Conservation (phyloP, 1,140 invertebrate species). For the Elysia chlorotica region DNA sequence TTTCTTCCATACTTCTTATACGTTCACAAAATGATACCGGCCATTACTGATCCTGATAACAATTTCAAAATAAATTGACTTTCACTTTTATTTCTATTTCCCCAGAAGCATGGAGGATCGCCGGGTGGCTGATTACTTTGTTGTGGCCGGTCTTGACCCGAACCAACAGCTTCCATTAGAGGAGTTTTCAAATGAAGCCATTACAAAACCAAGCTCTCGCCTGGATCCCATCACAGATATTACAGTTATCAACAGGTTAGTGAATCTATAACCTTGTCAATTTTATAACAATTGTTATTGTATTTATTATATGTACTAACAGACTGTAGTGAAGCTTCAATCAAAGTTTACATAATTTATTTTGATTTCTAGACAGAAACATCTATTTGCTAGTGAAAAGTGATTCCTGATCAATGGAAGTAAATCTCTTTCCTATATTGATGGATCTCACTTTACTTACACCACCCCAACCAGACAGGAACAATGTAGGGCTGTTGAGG, state of each 20-base stretch:
- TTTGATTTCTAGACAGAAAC: too few relatives aligned
- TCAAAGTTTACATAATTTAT: too few relatives aligned
- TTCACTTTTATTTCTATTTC: background rate
- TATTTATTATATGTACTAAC: background rate
- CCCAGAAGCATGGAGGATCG: slow-evolving; percentile 59
- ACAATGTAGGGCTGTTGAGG: too few relatives aligned
- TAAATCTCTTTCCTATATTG: too few relatives aligned
- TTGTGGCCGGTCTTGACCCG: slow-evolving; percentile 91
- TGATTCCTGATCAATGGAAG: too few relatives aligned
- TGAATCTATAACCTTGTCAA: background rate
- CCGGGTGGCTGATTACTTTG: slow-evolving; percentile 85
- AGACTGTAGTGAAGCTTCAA: too few relatives aligned
- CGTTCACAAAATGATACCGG: too few relatives aligned
- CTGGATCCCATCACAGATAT: slow-evolving; percentile 94
- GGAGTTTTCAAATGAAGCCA: slow-evolving; percentile 80
- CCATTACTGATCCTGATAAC: too few relatives aligned
- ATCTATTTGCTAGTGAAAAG: too few relatives aligned
- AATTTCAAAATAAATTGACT: background rate
- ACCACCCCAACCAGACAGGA: too few relatives aligned
- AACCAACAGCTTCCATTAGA: slow-evolving; percentile 72
- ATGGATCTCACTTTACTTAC: too few relatives aligned
- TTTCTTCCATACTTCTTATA: too few relatives aligned
- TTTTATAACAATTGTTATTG: background rate
- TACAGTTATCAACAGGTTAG: slow-evolving; percentile 80
- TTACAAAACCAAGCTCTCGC: slow-evolving; percentile 72